Conservation (phyloP, 2,797 vertebrate genomes). For the Streptopelia turtur region DNA sequence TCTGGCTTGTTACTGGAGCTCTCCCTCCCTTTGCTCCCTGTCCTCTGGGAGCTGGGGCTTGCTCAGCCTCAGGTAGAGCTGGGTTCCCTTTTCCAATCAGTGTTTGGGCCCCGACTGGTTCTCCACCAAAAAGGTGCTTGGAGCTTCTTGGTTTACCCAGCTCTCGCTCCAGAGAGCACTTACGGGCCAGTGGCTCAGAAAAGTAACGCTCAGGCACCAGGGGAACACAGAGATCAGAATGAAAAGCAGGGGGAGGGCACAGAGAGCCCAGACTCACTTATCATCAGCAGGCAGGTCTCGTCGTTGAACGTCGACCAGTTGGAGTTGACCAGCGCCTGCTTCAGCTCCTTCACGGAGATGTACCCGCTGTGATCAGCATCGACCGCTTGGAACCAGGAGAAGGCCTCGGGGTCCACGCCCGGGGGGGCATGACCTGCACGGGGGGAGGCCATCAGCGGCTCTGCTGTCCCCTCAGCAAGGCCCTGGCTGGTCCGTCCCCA, state of each 20-base stretch:
- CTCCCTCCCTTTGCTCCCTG: neutral
- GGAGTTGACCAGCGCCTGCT: slow-evolving; percentile 93
- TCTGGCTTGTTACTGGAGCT: neutral
- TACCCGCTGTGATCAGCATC: slow-evolving; percentile 89
- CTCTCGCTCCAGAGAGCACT: neutral
- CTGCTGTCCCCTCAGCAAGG: neutral
- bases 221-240: rapidly evolving
- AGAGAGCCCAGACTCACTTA: slow-evolving; percentile 85
- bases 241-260: neutral
- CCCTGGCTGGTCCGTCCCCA: neutral
- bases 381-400: slow-evolving; percentile 92
- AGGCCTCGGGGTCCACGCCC: slow-evolving; percentile 88
- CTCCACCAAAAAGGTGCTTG: neutral
- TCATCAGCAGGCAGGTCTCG: slow-evolving; percentile 94
- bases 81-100: neutral
- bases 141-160: neutral
- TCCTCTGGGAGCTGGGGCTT: neutral
- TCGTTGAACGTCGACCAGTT: slow-evolving; percentile 95
- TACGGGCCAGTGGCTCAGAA: no score
- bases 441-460: neutral
- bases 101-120: rapidly evolving
- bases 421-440: slow-evolving; percentile 81
- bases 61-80: rapidly evolving
- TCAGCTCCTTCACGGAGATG: slow-evolving; percentile 92
- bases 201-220: rapidly evolving